Evolutionary conservation across 2,113 vertebrate species (phyloP), one percentile per base, ranked within the genome.

Genomic region (Atrichornis clamosus): DNA sequence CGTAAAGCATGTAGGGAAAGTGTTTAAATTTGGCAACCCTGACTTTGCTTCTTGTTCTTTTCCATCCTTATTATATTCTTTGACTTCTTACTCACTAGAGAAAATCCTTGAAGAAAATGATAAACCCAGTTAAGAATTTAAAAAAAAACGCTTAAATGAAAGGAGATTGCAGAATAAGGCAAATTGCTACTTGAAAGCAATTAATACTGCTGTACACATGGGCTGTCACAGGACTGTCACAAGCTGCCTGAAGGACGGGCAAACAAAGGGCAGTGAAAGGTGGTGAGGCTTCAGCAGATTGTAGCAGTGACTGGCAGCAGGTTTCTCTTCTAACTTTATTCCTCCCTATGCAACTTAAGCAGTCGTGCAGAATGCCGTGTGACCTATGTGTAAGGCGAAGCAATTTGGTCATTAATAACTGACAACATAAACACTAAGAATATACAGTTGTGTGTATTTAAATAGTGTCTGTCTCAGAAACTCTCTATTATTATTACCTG

Each of bases 181-280:
- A 80, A 78, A 72, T 50, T 88, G 47, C 44, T 87, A 5, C 44
- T 77, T 94, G 87, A 91, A 88, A 81, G 41, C 63, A 63, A 28
- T 89, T 90, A 47, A 12, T 63, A 32, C 47, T 89, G 80, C 63
- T 84, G 33, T 47, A 47, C 49, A 52, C 32, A n/a, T 37, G 72
- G 72, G 56, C 68, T 95, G 68, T 91, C 69, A 78, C 79, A 93
- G 79, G 90, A 88, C 68, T 69, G 63, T 94, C 90, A 95, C 68
- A 96, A 92, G 72, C 82, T 95, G 69, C 78, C 53, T 94, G 90
- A 89, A 96, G 90, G 80, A 84, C 12, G 0, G 53, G 37, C 62
- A 93, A 68, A 89, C 26, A 65, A 85, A 93, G 72, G 64, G 64
- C 80, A 75, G 35, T 74, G 79, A 67, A 90, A 68, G 64, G 28